A percentile compares a stretch with the other conserved stretches of the same genome.
phyloP scores from a whole-genome alignment of 2,797 vertebrate species.

The Hoplostethus atlanticus region DNA sequence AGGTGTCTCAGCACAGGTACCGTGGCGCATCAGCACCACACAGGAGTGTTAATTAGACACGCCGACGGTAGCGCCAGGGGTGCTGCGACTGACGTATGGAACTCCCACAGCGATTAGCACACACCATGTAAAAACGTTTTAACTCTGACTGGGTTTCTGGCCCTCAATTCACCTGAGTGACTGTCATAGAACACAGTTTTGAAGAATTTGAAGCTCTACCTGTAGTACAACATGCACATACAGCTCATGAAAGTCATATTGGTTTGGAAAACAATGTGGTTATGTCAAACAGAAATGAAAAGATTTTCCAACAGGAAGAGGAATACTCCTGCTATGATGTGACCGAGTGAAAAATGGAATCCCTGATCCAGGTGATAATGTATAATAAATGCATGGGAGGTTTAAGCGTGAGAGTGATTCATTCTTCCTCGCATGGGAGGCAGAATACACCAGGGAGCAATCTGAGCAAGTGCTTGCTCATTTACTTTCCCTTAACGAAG shows the following conservation, averaged over 20 bases:
- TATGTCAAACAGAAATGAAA: constrained; percentile 34
- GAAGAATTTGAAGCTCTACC: constrained; percentile 8
- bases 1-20: constrained; percentile 70
- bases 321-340: constrained; percentile 2
- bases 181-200: constrained; percentile 28
- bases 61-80: constrained; percentile 70
- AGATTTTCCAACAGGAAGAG: constrained; percentile 38
- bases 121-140: constrained; percentile 50
- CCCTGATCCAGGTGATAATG: constrained; percentile 74
- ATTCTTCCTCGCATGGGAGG: constrained; percentile 65
- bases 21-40: constrained; percentile 65
- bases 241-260: constrained; percentile 12
- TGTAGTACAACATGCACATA: constrained; percentile 9
- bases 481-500: constrained; percentile 81
- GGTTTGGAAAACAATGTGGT: constrained; percentile 12
- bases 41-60: constrained; percentile 83
- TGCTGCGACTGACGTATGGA: constrained; percentile 67
- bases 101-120: constrained; percentile 62
- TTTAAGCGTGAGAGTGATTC: constrained; percentile 60
- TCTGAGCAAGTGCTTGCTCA: constrained; percentile 69
- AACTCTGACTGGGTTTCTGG: constrained; percentile 55
- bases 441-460: constrained; percentile 76
- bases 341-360: constrained; percentile 59
- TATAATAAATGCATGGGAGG: constrained; percentile 74
- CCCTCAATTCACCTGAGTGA: constrained; percentile 35